Percentiles rank a stretch among this genome's conserved stretches.
These are phyloP conservation scores for Pseudorectes ferrugineus DNA, from an alignment of 2,113 vertebrate genomes.

Conservation along the genomic window DNA sequence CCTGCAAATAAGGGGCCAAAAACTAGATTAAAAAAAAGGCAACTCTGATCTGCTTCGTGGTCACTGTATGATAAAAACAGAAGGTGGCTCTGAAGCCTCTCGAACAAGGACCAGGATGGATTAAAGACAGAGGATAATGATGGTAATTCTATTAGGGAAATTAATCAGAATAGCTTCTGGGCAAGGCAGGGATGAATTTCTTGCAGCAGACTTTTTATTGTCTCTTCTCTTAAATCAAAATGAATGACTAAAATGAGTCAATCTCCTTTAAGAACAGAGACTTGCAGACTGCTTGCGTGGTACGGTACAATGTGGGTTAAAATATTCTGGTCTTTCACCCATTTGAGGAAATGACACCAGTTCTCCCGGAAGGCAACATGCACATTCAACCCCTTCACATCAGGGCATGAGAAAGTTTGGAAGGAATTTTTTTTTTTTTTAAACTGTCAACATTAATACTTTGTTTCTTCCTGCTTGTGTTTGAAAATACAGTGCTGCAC, in stretches of 20 bases:
- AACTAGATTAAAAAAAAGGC: not conserved
- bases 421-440: constrained; percentile 16
- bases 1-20: not conserved
- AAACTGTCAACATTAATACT: constrained; percentile 46
- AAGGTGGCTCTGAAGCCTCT: not conserved
- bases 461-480: constrained; percentile 44
- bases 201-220: constrained; percentile 12
- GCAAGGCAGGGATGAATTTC: constrained; percentile 18
- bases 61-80: not conserved
- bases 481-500: not conserved
- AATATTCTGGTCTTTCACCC: constrained; percentile 12
- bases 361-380: constrained; percentile 38
- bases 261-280: not conserved
- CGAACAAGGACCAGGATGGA: not conserved
- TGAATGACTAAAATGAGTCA: not conserved
- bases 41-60: not conserved
- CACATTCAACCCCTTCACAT: constrained; percentile 46
- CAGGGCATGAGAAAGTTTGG: constrained; percentile 57
- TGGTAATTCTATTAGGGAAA: not conserved
- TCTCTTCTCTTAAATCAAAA: not conserved
- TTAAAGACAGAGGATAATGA: constrained; percentile 17
- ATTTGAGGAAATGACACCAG: constrained; percentile 60
- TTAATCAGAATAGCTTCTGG: constrained; percentile 39
- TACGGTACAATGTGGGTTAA: not conserved
- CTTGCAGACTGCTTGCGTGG: not conserved